Evolutionary conservation across 2,888 invertebrate genomes (phyloP).

Genomic region (Drosophila nr. perissopoda): DNA sequence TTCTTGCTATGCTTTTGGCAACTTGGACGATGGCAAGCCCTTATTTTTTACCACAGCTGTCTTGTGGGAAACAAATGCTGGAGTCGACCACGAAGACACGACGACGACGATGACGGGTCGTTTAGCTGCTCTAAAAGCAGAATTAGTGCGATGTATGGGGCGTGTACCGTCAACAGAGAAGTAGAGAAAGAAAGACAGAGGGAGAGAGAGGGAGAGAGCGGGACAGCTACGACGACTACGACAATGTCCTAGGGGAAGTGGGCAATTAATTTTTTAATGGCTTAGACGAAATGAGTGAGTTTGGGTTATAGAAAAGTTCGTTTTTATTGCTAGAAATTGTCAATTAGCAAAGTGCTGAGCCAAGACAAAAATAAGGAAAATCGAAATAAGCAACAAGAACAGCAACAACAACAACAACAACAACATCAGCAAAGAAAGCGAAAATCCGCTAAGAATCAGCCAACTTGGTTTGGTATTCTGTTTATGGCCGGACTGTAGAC

Average conservation of each 20-base stretch:
- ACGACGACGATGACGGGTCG: conserved; percentile 32
- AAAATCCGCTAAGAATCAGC: conserved; percentile 50
- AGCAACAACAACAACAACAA: background rate
- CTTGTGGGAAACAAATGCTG: conserved; percentile 61
- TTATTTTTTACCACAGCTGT: conserved; percentile 50
- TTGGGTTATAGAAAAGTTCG: conserved; percentile 70
- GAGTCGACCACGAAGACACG: conserved; percentile 25
- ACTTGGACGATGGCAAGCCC: conserved; percentile 63
- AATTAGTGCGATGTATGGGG: conserved; percentile 74
- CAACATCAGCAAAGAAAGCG: conserved; percentile 1
- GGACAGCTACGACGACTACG: background rate
- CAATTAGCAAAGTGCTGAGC: conserved; percentile 71
- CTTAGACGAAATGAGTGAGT: conserved; percentile 74
- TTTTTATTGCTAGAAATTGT: conserved; percentile 66
- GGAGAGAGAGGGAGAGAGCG: background rate
- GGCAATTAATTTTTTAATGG: conserved; percentile 80
- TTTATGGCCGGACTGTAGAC: conserved; percentile 15
- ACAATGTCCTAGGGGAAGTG: conserved; percentile 55
- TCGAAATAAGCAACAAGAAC: background rate
- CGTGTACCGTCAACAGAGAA: conserved; percentile 41
- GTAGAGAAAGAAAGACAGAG: too few relatives aligned
- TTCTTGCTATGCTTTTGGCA: conserved; percentile 54
- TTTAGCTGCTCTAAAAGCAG: conserved; percentile 68
- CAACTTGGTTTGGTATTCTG: conserved; percentile 33
- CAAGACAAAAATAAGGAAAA: conserved; percentile 12